Conservation (phyloP, 2,113 vertebrate species). For the Hippocampus abdominalis region DNA sequence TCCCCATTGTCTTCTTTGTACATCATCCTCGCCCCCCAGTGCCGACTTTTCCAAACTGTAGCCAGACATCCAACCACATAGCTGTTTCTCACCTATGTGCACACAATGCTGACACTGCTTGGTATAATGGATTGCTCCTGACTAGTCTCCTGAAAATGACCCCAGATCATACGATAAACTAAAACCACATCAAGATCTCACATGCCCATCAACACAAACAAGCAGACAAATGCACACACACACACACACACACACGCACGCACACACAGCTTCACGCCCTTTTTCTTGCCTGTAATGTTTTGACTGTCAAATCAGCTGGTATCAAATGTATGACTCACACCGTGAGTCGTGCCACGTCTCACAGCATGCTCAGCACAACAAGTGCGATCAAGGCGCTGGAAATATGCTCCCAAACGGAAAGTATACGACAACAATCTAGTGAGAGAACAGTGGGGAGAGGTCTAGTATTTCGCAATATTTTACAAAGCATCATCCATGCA, state of each 20-base stretch:
- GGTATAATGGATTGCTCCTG: not conserved
- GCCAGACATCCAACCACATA: conserved; percentile 1
- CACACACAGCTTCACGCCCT: not conserved
- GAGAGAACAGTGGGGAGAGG: too few relatives aligned
- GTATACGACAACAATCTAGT: too few relatives aligned
- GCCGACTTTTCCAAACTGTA: conserved; percentile 12
- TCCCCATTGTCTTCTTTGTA: not conserved
- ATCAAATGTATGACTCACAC: conserved; percentile 27
- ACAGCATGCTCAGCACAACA: not conserved
- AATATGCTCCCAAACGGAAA: too few relatives aligned
- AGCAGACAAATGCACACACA: not conserved
- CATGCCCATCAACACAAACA: too few relatives aligned
- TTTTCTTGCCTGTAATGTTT: conserved; percentile 18
- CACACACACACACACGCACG: not conserved
- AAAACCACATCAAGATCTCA: not conserved
- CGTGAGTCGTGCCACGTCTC: not conserved
- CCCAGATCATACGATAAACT: not conserved
- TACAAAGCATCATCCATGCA: too few relatives aligned
- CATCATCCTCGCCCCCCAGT: not conserved
- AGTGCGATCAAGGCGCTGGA: not conserved
- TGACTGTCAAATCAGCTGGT: conserved; percentile 17
- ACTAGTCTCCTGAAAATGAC: not conserved
- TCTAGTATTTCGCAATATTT: too few relatives aligned
- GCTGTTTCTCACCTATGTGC: not conserved
- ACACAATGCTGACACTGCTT: not conserved